Evolutionary conservation across 2,888 invertebrate species (phyloP), one percentile per base, ranked within the genome.

Genomic region (Drosophila prostipennis): DNA sequence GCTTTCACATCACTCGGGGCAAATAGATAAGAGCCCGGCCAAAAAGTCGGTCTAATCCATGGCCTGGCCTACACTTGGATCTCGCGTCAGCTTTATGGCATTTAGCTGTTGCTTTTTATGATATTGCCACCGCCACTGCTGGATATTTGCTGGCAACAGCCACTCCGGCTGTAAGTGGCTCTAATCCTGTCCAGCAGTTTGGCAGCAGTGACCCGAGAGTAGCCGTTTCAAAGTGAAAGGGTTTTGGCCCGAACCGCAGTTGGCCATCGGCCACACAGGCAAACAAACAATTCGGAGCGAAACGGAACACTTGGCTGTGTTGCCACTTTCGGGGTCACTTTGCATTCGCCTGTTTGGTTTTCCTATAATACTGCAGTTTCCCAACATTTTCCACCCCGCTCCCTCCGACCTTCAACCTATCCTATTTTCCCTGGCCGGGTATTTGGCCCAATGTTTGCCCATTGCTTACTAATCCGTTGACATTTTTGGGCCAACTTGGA

Each of bases 151-250:
- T 14, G 29, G 46, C 71, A 52, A 37, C 37, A 46, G 64, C 55
- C 51, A 45, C 56, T 45, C 26, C 49, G 48, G 23, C 63, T 49
- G 55, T 65, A 84, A 84, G 81, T 81, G 73, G 48, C 68, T 67
- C 72, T 81, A 81, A 81, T 84, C 81, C 85, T 72, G 64, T 67
- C 72, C 78, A 74, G 78, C 74, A 76, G 68, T 85, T 85, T 85
- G 81, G 85, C 81, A 82, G 79, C 85, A 76, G 78, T 74, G 83
- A 74, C 85, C 74, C 55, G 46, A 45, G 45, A 29, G 45, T 51
- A 39, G 71, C 40, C 64, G 64, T 59, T 60, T 85, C 88, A 83
- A 78, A 83, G 88, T 85, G 82, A 87, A 87, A 87, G 87, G 82
- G 86, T 74, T 87, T 77, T 72, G 52, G 51, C 56, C 65, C 49